Evolutionary conservation across 2,888 invertebrate species (phyloP).

Genomic region (Dysmachus trigonus): DNA sequence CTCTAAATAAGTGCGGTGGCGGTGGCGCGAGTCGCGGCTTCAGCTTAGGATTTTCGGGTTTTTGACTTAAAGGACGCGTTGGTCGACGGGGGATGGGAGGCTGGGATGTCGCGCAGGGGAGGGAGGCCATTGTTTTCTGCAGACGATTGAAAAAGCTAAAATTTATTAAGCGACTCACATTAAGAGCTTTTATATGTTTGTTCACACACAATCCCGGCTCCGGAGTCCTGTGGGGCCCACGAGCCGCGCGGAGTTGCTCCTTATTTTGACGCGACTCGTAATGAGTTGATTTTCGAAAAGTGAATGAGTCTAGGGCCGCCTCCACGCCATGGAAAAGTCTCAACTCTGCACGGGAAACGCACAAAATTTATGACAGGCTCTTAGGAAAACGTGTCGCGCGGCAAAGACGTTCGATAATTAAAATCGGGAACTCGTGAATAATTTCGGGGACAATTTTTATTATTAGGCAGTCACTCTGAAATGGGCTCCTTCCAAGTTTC

Average conservation of each 20-base stretch:
- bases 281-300: conserved; percentile 51
- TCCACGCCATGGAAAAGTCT: background rate
- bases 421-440: conserved; percentile 29
- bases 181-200: conserved; percentile 55
- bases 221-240: background rate
- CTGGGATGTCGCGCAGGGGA: background rate
- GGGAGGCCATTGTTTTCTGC: conserved; percentile 11
- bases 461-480: background rate
- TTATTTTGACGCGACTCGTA: conserved; percentile 53
- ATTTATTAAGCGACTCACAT: conserved; percentile 50
- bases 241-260: background rate
- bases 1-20: conserved; percentile 37
- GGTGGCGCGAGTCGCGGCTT: background rate
- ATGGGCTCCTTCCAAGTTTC: background rate
- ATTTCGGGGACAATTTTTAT: background rate
- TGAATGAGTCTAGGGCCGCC: background rate
- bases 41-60: background rate
- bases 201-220: conserved; percentile 45
- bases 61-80: background rate
- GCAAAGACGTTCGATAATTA: conserved; percentile 24
- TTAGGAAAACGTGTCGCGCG: conserved; percentile 38
- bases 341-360: conserved; percentile 25
- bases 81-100: background rate
- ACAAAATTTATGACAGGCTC: conserved; percentile 45
- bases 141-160: conserved; percentile 45